Percentiles rank a stretch among this genome's conserved stretches.
Conservation (phyloP, 2,113 vertebrate species). For the Bostrychus sinensis region DNA sequence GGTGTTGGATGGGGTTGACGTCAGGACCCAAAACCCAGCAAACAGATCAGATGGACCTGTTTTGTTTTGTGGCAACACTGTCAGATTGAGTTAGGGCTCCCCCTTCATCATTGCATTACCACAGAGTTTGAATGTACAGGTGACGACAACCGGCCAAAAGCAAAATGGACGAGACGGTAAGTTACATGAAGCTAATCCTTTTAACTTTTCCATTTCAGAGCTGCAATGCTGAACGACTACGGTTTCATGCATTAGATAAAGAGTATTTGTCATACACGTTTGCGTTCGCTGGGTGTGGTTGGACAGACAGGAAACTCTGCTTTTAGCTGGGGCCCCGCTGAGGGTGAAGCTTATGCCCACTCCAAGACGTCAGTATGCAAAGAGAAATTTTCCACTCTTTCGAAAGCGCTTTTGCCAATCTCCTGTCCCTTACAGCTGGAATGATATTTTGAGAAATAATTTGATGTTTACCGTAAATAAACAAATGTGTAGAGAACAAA, state of each 20-base stretch:
- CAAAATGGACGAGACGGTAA: not conserved
- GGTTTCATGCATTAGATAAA: conserved; percentile 41
- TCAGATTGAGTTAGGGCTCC: not conserved
- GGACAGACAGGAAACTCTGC: conserved; percentile 74
- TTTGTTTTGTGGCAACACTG: not conserved
- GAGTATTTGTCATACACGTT: conserved; percentile 46
- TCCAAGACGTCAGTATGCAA: conserved; percentile 51
- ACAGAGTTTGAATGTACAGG: not conserved
- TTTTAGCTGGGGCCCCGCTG: conserved; percentile 69
- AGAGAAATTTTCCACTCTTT: conserved; percentile 28
- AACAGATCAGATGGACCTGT: not conserved
- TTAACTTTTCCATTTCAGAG: conserved; percentile 13
- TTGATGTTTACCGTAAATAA: conserved; percentile 5
- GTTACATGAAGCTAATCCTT: not conserved
- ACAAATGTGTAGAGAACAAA: not conserved
- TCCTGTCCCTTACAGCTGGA: conserved; percentile 11
- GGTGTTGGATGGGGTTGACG: conserved; percentile 6
- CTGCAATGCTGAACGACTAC: conserved; percentile 29
- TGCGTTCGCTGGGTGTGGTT: conserved; percentile 64
- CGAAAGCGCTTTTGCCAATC: conserved; percentile 22
- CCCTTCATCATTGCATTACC: not conserved
- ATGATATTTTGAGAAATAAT: conserved; percentile 18
- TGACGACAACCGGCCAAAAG: not conserved
- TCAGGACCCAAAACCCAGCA: not conserved
- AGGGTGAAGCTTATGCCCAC: conserved; percentile 42